Evolutionary conservation across 2,113 vertebrate genomes (phyloP), one percentile per base, ranked within the genome.

Genomic region (Formicarius rufipectus): DNA sequence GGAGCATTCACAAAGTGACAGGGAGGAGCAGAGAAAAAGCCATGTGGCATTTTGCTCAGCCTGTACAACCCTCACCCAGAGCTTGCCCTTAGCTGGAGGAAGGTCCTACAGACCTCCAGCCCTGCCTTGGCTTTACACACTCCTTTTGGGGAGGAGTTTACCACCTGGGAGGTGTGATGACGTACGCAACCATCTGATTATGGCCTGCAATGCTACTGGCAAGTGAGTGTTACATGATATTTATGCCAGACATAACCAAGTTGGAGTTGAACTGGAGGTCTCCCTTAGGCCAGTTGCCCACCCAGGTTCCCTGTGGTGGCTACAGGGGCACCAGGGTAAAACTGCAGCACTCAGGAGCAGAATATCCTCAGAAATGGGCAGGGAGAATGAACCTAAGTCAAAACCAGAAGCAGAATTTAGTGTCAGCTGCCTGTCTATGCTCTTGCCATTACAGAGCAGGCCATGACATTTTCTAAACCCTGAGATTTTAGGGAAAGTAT

Each of bases 171-270:
- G 52, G 44, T 7, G 69, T 24, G 4, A 50, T 3, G 1, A 28
- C 5, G 1, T 13, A 6, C 10, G 12, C 21, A 68, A 10, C 23
- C 10, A 1, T 7, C 68, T 37, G 12, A 28, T 6, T 25, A 30
- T 1, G 4, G 40, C 11, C 59, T 14, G 1, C 7, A 23, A 31
- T 60, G 3, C 12, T 5, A 0, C 62, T 37, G 56, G 25, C 16
- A 45, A 30, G 3, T 0, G 4, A 6, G 15, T 4, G 7, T 11
- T 60, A 18, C 10, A 4, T 7, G 35, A 4, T 23, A 3, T 2
- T 1, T 1, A 49, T 30, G 21, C 39, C 52, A 20, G 42, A 3
- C 4, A 0, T 1, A 7, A 6, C 35, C 12, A 40, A 5, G 1
- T 4, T 0, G 6, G 52, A 58, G 55, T 39, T 52, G 90, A 37